phyloP scores from a whole-genome alignment of 2,113 vertebrate genomes.

The Cyphomyrus plagiostoma region DNA sequence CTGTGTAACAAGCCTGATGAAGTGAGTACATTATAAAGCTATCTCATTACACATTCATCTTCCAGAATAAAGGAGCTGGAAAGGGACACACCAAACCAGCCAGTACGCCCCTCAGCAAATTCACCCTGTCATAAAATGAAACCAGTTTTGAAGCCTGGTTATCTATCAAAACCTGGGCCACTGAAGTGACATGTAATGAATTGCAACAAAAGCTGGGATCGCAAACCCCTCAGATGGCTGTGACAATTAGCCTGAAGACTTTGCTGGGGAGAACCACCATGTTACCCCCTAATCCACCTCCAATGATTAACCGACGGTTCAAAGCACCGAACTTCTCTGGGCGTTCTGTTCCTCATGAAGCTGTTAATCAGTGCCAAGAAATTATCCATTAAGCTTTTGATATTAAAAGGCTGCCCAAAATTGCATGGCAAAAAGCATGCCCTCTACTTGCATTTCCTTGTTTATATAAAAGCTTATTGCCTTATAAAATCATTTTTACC shows the following conservation, averaged over 20 bases:
- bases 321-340: slow-evolving; percentile 17
- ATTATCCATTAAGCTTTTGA: slow-evolving; percentile 40
- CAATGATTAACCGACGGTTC: slow-evolving; percentile 34
- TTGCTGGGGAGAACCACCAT: neutral
- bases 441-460: neutral
- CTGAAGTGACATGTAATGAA: neutral
- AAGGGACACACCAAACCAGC: neutral
- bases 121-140: slow-evolving; percentile 4
- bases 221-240: neutral
- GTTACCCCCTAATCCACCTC: slow-evolving; percentile 5
- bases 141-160: neutral
- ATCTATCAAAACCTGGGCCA: neutral
- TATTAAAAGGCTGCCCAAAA: slow-evolving; percentile 40
- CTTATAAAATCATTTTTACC: neutral
- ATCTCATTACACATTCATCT: neutral
- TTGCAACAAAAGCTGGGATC: neutral
- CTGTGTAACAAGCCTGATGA: neutral
- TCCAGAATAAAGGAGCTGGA: neutral
- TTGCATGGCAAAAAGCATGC: slow-evolving; percentile 9
- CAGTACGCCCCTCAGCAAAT: neutral
- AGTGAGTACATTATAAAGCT: neutral
- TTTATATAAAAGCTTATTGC: neutral
- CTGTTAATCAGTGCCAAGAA: slow-evolving; percentile 46
- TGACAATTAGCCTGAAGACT: neutral
- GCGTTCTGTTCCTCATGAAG: slow-evolving; percentile 20